phyloP scores from a whole-genome alignment of 2,888 invertebrate genomes.

The Pilophorus perplexus region DNA sequence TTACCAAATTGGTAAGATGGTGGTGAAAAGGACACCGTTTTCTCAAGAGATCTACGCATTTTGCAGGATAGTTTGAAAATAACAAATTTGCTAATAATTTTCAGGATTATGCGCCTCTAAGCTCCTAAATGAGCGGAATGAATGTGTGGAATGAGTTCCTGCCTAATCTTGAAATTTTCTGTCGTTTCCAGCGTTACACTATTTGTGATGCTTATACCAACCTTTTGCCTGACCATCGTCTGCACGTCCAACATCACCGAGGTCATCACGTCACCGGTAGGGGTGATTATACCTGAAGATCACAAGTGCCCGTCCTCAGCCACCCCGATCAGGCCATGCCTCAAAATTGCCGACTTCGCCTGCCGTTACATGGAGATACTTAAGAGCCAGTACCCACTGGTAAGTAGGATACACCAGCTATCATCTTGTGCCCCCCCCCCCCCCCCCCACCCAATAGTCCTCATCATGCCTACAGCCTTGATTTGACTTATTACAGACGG shows the following conservation, averaged over 20 bases:
- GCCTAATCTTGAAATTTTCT: background rate
- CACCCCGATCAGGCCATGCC: slow-evolving; percentile 13
- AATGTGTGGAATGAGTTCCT: no score
- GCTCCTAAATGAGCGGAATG: no score
- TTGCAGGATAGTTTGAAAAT: no score
- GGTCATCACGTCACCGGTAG: slow-evolving; percentile 12
- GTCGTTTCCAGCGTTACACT: slow-evolving; percentile 27
- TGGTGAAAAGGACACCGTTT: no score
- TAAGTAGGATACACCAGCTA: background rate
- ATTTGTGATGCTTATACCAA: slow-evolving; percentile 31
- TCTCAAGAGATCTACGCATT: no score
- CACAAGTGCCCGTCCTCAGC: slow-evolving; percentile 11
- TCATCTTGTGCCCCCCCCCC: background rate
- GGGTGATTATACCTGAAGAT: slow-evolving; percentile 2
- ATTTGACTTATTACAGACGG: background rate
- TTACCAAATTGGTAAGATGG: no score
- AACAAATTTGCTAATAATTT: no score
- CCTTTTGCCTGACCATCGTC: slow-evolving; percentile 7
- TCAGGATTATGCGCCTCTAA: no score
- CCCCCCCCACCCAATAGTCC: background rate
- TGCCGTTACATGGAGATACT: slow-evolving; percentile 35
- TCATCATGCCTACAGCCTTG: background rate
- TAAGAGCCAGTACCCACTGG: slow-evolving; percentile 22
- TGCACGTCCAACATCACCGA: background rate
- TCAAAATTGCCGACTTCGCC: slow-evolving; percentile 16